phyloP scores from a whole-genome alignment of 2,797 vertebrate genomes.

The Xenentodon cancila region DNA sequence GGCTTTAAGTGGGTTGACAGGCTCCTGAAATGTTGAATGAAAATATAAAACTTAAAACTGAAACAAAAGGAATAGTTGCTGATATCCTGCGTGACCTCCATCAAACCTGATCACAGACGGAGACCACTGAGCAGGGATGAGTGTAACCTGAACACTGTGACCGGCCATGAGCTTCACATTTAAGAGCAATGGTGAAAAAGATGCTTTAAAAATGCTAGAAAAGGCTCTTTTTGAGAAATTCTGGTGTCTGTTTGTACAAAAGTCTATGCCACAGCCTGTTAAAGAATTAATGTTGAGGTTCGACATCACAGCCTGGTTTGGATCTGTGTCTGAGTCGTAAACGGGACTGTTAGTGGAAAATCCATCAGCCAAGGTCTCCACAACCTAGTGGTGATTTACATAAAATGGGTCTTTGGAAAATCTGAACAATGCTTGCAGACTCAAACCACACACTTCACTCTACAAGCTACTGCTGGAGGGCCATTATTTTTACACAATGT shows the following conservation, averaged over 20 bases:
- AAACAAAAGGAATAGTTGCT: conserved; percentile 48
- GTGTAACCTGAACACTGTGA: conserved; percentile 13
- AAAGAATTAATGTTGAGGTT: conserved; percentile 29
- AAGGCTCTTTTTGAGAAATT: conserved; percentile 27
- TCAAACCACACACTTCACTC: conserved; percentile 13
- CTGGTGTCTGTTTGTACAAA: conserved; percentile 32
- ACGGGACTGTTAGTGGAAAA: conserved; percentile 37
- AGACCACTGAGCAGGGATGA: conserved; percentile 31
- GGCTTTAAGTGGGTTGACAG: neutral
- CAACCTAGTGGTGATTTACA: conserved; percentile 17
- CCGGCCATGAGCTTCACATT: conserved; percentile 21
- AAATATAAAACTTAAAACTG: conserved; percentile 44
- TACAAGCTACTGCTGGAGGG: conserved; percentile 7
- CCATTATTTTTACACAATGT: conserved; percentile 8
- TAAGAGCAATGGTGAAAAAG: conserved; percentile 31
- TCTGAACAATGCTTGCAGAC: conserved; percentile 25
- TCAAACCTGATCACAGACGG: conserved; percentile 31
- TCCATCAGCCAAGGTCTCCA: conserved; percentile 19
- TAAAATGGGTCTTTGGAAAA: conserved; percentile 32
- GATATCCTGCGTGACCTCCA: conserved; percentile 35
- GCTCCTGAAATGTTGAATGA: conserved; percentile 34
- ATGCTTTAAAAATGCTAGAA: conserved; percentile 32
- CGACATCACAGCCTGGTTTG: conserved; percentile 23
- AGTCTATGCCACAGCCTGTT: conserved; percentile 11
- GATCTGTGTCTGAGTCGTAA: conserved; percentile 21